Evolutionary conservation across 2,797 vertebrate species (phyloP).

Genomic region (Sternotherus odoratus): DNA sequence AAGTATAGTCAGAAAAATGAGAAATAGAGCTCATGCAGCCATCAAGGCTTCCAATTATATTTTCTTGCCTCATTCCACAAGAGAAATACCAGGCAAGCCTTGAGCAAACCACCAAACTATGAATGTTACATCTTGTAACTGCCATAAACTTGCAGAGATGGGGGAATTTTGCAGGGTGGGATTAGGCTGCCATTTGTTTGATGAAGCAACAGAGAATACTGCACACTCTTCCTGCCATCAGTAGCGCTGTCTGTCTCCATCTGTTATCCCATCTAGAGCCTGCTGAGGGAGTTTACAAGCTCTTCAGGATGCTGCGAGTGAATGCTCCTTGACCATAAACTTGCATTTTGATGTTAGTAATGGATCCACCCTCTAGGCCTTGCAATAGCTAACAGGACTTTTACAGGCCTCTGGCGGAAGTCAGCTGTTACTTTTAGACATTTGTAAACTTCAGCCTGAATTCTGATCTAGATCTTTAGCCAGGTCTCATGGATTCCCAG

Average conservation of each 20-base stretch:
- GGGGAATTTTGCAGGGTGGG: not conserved
- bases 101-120: constrained; percentile 3
- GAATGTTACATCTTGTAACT: not conserved
- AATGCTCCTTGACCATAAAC: constrained; percentile 44
- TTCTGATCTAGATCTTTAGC: not conserved
- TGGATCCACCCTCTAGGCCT: constrained; percentile 24
- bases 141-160: not conserved
- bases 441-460: not conserved
- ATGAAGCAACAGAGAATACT: constrained; percentile 1
- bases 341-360: not conserved
- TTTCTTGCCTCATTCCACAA: not conserved
- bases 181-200: constrained; percentile 28
- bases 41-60: not conserved
- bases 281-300: not conserved
- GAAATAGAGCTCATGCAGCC: not conserved
- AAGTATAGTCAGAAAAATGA: not conserved
- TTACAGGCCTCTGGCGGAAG: constrained; percentile 7
- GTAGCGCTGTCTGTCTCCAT: not conserved
- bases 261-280: not conserved
- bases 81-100: constrained; percentile 9
- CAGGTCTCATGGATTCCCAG: not conserved
- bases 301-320: not conserved
- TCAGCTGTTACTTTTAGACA: not conserved
- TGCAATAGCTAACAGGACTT: not conserved
- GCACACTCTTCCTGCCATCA: constrained; percentile 14